Percentiles rank a stretch among this genome's conserved stretches.
phyloP scores from a whole-genome alignment of 2,888 invertebrate genomes.

The Stenodema calcarata region DNA sequence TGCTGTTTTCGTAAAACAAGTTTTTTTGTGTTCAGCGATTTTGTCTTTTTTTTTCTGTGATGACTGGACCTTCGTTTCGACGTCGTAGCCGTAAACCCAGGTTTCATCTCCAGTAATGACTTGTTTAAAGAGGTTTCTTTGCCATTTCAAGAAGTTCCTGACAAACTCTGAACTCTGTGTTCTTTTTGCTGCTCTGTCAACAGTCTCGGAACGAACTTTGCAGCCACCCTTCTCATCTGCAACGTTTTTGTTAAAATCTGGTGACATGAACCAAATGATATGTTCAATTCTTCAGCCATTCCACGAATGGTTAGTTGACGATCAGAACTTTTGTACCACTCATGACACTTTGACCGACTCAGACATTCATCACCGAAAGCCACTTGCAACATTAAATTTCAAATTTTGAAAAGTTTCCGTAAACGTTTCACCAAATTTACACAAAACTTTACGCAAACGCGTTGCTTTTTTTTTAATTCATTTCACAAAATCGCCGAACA shows the following conservation, averaged over 20 bases:
- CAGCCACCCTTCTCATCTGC: slow-evolving; percentile 47
- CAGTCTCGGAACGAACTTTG: slow-evolving; percentile 45
- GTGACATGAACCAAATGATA: slow-evolving; percentile 33
- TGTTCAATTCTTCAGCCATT: slow-evolving; percentile 9
- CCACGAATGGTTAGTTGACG: too few relatives aligned
- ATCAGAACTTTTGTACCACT: too few relatives aligned
- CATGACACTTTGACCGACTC: neutral
- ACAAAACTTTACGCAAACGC: too few relatives aligned
- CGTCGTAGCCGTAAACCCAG: too few relatives aligned
- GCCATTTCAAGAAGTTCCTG: neutral
- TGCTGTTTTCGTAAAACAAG: too few relatives aligned
- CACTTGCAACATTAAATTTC: neutral
- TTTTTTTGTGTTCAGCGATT: neutral
- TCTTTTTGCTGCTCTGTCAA: slow-evolving; percentile 48
- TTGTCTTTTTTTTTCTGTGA: too few relatives aligned
- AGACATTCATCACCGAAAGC: slow-evolving; percentile 7
- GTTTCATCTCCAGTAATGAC: too few relatives aligned
- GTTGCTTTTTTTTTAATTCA: too few relatives aligned
- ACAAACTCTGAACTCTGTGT: slow-evolving; percentile 32
- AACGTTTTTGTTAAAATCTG: slow-evolving; percentile 47
- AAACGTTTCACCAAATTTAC: too few relatives aligned
- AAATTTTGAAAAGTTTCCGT: neutral
- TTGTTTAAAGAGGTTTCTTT: neutral
- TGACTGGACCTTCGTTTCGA: neutral
- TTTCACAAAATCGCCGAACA: too few relatives aligned